Evolutionary conservation across 2,888 invertebrate genomes (phyloP).

Genomic region (Nomada hirtipes): DNA sequence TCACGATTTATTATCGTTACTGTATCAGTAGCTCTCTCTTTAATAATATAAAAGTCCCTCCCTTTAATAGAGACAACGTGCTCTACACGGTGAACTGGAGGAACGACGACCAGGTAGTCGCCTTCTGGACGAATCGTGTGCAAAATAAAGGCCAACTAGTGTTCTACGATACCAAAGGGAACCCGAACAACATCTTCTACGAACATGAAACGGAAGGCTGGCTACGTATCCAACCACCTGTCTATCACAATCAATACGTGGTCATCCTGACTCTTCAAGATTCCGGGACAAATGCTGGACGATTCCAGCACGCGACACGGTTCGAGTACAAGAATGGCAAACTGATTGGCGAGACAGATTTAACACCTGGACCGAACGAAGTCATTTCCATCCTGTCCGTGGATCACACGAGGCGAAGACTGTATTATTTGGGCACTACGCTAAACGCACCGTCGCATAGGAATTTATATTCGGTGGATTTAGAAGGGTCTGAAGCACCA

Average conservation of each 20-base stretch:
- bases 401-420: conserved; percentile 61
- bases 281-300: conserved; percentile 74
- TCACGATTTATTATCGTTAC: no score
- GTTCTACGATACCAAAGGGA: conserved; percentile 85
- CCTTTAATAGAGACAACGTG: conserved; percentile 86
- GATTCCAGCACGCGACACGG: conserved; percentile 79
- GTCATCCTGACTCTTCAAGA: conserved; percentile 81
- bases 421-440: conserved; percentile 90
- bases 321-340: conserved; percentile 43
- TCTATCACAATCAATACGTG: conserved; percentile 85
- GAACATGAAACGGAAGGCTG: conserved; percentile 89
- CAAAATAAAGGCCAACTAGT: conserved; percentile 90
- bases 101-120: conserved; percentile 87
- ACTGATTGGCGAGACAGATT: conserved; percentile 69
- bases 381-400: conserved; percentile 71
- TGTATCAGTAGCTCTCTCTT: not conserved
- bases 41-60: not conserved
- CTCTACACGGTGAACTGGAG: conserved; percentile 91
- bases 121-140: conserved; percentile 93
- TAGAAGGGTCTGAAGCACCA: conserved; percentile 85
- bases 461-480: conserved; percentile 87
- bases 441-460: conserved; percentile 88
- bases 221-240: conserved; percentile 87
- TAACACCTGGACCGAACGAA: conserved; percentile 73
- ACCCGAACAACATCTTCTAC: conserved; percentile 80